Conservation (phyloP, 2,797 vertebrate species). For the Lutjanus argentimaculatus region DNA sequence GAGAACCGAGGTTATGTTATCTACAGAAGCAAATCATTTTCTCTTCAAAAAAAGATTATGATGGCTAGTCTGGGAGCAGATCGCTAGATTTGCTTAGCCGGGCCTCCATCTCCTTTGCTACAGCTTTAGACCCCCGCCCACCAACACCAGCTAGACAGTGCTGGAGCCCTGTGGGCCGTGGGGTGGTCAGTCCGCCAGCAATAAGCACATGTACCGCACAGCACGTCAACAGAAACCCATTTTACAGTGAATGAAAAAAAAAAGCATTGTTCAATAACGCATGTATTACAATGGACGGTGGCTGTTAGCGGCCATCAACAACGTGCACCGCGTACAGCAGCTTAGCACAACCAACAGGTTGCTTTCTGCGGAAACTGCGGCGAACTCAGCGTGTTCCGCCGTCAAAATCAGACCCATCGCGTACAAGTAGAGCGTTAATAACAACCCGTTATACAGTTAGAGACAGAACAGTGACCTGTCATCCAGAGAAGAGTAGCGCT, state of each 20-base stretch:
- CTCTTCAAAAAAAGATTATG: background rate
- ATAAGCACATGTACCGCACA: background rate
- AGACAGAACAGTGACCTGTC: background rate
- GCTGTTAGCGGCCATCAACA: background rate
- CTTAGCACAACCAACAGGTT: slow-evolving; percentile 70
- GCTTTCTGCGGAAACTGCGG: slow-evolving; percentile 1
- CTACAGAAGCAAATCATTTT: background rate
- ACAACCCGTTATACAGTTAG: rapidly evolving
- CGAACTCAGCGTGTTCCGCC: background rate
- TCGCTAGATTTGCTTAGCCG: background rate
- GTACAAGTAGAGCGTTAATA: background rate
- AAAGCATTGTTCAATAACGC: background rate
- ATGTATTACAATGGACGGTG: background rate
- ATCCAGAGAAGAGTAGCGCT: background rate
- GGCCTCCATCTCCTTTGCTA: slow-evolving; percentile 19
- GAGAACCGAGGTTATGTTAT: background rate
- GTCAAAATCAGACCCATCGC: rapidly evolving
- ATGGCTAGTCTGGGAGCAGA: too few species aligned
- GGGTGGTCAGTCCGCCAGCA: slow-evolving; percentile 23
- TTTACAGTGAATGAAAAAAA: background rate
- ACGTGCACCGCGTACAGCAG: background rate
- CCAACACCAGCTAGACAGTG: background rate
- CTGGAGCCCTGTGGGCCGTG: slow-evolving; percentile 21
- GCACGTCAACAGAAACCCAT: background rate
- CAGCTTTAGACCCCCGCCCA: slow-evolving; percentile 54